phyloP scores from a whole-genome alignment of 2,888 invertebrate genomes.

The Mimas tiliae region DNA sequence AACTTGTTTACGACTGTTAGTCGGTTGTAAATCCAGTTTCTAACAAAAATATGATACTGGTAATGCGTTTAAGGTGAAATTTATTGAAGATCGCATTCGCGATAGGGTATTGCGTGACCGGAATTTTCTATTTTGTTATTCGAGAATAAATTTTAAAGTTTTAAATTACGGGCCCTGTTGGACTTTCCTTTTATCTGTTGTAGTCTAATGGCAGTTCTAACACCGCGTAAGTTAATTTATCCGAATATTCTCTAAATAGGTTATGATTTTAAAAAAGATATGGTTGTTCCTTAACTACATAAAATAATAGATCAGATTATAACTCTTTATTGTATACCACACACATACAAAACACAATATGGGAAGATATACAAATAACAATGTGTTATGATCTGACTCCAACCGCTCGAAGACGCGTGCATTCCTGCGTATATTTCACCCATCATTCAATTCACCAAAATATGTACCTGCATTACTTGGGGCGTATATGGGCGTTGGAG shows the following conservation, averaged over 20 bases:
- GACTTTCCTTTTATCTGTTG: background rate
- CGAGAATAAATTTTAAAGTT: slow-evolving; percentile 1
- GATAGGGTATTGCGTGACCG: slow-evolving; percentile 20
- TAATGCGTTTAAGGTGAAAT: background rate
- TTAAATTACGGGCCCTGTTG: slow-evolving; percentile 2
- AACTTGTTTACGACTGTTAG: background rate
- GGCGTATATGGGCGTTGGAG: too few relatives aligned
- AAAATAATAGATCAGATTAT: too few relatives aligned
- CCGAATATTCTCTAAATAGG: background rate
- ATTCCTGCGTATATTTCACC: too few relatives aligned
- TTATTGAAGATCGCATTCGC: slow-evolving; percentile 5
- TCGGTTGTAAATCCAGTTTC: background rate
- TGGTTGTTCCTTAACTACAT: background rate
- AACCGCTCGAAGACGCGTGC: too few relatives aligned
- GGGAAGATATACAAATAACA: too few relatives aligned
- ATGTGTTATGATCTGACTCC: too few relatives aligned
- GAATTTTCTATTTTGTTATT: slow-evolving; percentile 6
- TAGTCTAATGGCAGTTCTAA: background rate
- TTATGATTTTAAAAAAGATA: too few relatives aligned
- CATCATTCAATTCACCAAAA: too few relatives aligned
- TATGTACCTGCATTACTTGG: too few relatives aligned
- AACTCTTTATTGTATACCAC: too few relatives aligned
- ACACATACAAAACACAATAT: too few relatives aligned
- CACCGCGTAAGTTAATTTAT: background rate
- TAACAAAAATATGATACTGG: background rate